phyloP scores from a whole-genome alignment of 2,113 vertebrate species.

The Leptosomus discolor region DNA sequence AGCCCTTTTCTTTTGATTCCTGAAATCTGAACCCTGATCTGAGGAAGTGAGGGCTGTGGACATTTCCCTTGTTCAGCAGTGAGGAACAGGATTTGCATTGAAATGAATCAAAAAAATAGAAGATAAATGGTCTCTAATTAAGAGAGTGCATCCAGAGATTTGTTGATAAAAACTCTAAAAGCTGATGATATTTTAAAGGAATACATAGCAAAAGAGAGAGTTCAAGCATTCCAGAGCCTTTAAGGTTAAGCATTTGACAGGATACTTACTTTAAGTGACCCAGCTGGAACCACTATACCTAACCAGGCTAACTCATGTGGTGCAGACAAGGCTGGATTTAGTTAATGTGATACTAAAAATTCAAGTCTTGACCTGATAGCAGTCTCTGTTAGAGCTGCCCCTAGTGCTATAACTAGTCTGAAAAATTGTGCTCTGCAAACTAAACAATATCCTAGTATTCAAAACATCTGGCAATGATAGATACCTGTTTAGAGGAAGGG shows the following conservation, averaged over 20 bases:
- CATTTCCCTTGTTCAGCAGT: not conserved
- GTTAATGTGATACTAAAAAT: not conserved
- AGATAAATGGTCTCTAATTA: conserved; percentile 4
- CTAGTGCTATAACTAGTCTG: not conserved
- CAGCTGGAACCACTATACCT: not conserved
- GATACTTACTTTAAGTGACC: not conserved
- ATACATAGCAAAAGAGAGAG: not conserved
- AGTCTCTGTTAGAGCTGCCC: not conserved
- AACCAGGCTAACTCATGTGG: not conserved
- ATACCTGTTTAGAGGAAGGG: not conserved
- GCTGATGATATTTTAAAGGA: not conserved
- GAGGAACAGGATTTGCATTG: not conserved
- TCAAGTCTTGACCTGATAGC: not conserved
- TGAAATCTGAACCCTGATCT: conserved; percentile 23
- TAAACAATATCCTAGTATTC: not conserved
- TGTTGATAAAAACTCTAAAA: not conserved
- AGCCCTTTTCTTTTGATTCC: not conserved
- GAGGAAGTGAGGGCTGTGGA: conserved; percentile 3
- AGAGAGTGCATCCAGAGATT: not conserved
- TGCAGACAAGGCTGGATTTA: not conserved
- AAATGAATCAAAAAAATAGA: not conserved
- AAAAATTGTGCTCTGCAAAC: not conserved
- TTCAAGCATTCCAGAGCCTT: not conserved
- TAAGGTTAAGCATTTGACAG: not conserved
- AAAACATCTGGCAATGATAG: not conserved